Conservation (phyloP, 2,797 vertebrate genomes). For the Carcharodon carcharias region DNA sequence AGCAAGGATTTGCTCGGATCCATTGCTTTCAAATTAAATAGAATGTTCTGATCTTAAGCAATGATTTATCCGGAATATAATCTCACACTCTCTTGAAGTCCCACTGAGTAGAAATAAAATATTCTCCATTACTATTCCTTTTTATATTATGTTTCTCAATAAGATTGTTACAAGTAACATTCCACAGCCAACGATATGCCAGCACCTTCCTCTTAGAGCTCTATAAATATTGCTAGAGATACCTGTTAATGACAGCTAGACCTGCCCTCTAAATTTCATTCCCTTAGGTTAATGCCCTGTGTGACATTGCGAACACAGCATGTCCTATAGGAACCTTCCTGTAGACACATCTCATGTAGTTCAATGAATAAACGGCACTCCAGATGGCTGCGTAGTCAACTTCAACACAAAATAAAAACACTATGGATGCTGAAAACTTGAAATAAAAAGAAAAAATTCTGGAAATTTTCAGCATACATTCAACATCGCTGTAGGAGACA, state of each 20-base stretch:
- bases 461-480: not conserved
- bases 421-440: not conserved
- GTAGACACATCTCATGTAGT: too few relatives aligned
- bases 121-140: not conserved
- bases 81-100: not conserved
- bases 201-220: too few relatives aligned
- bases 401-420: not conserved
- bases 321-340: too few relatives aligned
- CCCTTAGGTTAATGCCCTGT: too few relatives aligned
- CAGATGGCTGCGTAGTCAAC: too few relatives aligned
- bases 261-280: too few relatives aligned
- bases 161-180: not conserved
- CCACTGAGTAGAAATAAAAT: not conserved
- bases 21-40: not conserved
- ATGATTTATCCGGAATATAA: not conserved
- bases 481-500: too few relatives aligned
- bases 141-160: not conserved
- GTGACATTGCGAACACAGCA: too few relatives aligned
- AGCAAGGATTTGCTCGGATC: not conserved
- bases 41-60: not conserved
- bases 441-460: not conserved
- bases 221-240: too few relatives aligned
- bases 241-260: too few relatives aligned
- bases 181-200: not conserved
- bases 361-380: too few relatives aligned